Conservation (phyloP, 2,797 vertebrate species). For the Alauda arvensis region DNA sequence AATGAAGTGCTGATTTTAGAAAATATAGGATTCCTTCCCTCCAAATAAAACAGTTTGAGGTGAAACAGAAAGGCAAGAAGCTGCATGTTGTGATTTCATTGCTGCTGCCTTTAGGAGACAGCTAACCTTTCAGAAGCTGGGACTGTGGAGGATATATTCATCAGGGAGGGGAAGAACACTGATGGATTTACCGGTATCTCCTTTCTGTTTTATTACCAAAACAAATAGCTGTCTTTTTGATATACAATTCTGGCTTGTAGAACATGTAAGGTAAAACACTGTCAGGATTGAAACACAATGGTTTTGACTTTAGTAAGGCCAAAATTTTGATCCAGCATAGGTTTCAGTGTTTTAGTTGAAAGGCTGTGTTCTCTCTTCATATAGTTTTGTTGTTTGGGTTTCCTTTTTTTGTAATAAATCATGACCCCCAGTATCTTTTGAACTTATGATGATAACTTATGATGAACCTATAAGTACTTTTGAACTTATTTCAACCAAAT, state of each 20-base stretch:
- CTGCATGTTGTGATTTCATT: not conserved
- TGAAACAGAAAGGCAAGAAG: not conserved
- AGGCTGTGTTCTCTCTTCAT: not conserved
- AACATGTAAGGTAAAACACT: not conserved
- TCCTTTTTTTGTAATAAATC: not conserved
- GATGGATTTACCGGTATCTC: constrained; percentile 33
- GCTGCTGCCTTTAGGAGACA: not conserved
- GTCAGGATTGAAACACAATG: constrained; percentile 5
- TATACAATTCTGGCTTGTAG: constrained; percentile 4
- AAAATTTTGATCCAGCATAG: not conserved
- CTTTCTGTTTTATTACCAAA: constrained; percentile 45
- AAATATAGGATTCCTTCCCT: not conserved
- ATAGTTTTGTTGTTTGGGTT: not conserved
- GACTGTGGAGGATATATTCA: constrained; percentile 12
- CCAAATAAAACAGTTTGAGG: not conserved
- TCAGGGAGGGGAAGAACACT: not conserved
- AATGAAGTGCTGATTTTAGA: not conserved
- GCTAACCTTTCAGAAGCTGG: not conserved
- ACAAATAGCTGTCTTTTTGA: constrained; percentile 44
- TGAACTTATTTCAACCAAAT: not conserved
- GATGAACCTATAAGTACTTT: not conserved
- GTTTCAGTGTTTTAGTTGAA: not conserved
- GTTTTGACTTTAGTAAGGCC: not conserved
- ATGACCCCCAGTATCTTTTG: not conserved
- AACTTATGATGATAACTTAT: not conserved